Percentiles rank a stretch among this genome's conserved stretches.
Conservation (phyloP, 1,140 invertebrate genomes). For the Neocloeon triangulifer region DNA sequence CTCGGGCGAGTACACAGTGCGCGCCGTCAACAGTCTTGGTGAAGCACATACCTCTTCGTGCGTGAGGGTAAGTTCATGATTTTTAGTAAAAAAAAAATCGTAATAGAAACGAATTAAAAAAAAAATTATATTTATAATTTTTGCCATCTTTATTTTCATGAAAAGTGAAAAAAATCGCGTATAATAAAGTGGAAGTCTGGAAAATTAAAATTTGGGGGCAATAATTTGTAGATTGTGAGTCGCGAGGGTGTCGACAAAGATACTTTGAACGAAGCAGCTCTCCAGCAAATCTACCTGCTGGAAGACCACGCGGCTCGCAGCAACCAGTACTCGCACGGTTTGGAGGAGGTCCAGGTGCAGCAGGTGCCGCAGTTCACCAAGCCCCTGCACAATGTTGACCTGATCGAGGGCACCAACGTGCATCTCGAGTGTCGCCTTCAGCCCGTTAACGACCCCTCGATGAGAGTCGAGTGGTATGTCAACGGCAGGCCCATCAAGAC, state of each 20-base stretch:
- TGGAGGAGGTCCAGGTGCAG: slow-evolving; percentile 54
- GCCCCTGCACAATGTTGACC: slow-evolving; percentile 73
- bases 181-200: no score
- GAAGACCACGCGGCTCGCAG: no score
- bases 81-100: no score
- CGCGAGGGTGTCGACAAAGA: slow-evolving; percentile 75
- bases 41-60: slow-evolving; percentile 74
- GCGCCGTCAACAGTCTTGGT: slow-evolving; percentile 81
- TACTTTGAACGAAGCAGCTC: slow-evolving; percentile 81
- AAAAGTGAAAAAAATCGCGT: no score
- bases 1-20: slow-evolving; percentile 79
- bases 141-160: no score
- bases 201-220: no score
- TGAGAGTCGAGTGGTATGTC: slow-evolving; percentile 94
- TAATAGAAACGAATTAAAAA: no score
- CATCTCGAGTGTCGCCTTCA: slow-evolving; percentile 81
- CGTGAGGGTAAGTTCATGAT: slow-evolving; percentile 49
- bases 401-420: slow-evolving; percentile 75
- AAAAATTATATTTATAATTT: no score
- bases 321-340: slow-evolving; percentile 40
- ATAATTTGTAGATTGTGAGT: slow-evolving; percentile 33
- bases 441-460: slow-evolving; percentile 82
- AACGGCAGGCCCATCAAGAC: slow-evolving; percentile 73
- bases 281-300: slow-evolving; percentile 84
- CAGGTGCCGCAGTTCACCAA: slow-evolving; percentile 72